A percentile compares a stretch with the other conserved stretches of the same genome.
These are phyloP conservation scores for Syngnathus acus DNA, from an alignment of 2,797 vertebrate species.

Conservation along the genomic window DNA sequence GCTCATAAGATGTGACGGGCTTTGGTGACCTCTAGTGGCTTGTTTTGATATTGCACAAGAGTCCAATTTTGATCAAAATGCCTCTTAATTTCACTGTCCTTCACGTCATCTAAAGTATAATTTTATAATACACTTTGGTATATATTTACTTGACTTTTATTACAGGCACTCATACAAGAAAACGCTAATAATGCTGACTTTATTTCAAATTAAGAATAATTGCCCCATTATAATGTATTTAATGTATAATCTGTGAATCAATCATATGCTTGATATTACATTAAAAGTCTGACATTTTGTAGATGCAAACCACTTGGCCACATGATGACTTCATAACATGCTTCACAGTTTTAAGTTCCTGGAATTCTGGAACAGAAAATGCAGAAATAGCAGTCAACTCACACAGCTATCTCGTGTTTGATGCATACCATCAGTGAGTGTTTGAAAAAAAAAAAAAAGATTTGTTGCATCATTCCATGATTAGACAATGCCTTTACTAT, in stretches of 20 bases:
- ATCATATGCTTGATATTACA: no score
- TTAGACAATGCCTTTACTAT: not conserved
- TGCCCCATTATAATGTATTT: not conserved
- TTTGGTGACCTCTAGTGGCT: slow-evolving; percentile 40
- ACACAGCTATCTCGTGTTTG: not conserved
- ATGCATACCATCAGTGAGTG: not conserved
- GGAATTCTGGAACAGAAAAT: not conserved
- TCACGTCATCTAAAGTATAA: no score
- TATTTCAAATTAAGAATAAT: not conserved
- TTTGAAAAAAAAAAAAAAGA: not conserved
- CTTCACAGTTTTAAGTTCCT: not conserved
- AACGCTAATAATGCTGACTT: no score
- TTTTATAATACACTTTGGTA: not conserved
- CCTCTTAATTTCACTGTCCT: not conserved
- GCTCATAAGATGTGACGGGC: slow-evolving; percentile 3
- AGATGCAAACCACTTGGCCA: not conserved
- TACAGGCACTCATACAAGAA: not conserved
- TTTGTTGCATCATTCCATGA: not conserved
- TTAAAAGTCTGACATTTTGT: no score
- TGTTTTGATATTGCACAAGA: not conserved
- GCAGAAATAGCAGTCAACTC: not conserved
- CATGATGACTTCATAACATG: not conserved
- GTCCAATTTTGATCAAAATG: not conserved
- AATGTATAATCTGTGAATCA: not conserved
- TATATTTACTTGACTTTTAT: not conserved